A percentile compares a stretch with the other conserved stretches of the same genome.
Conservation (phyloP, 23 tunicate species). For the Halocynthia aurantium region DNA sequence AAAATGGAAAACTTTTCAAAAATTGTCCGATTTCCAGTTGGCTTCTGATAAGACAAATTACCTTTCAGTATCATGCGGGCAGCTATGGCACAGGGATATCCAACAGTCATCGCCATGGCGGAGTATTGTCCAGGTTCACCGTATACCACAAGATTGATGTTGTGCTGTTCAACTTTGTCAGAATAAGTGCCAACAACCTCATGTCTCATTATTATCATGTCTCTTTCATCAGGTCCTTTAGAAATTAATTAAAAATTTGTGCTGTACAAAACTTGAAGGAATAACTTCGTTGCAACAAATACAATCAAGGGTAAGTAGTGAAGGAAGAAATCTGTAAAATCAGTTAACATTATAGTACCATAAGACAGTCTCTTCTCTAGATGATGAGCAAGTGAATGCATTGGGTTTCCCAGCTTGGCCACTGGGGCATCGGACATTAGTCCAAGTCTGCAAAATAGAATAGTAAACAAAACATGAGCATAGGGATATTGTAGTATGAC, state of each 20-base stretch:
- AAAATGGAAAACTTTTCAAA: not conserved
- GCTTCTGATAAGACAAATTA: slow-evolving; percentile 18
- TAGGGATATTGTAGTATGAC: not conserved
- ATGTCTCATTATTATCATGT: slow-evolving; percentile 87
- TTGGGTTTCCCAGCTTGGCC: slow-evolving; percentile 22
- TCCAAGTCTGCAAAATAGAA: slow-evolving; percentile 40
- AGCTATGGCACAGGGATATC: slow-evolving; percentile 95
- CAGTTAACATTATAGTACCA: slow-evolving; percentile 21
- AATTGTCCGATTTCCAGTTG: not conserved
- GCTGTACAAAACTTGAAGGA: not conserved
- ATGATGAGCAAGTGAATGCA: slow-evolving; percentile 59
- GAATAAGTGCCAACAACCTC: slow-evolving; percentile 70
- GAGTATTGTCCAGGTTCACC: slow-evolving; percentile 71
- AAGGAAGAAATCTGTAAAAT: too few species aligned
- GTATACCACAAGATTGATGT: slow-evolving; percentile 78
- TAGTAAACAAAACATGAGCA: not conserved
- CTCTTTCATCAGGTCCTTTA: slow-evolving; percentile 67
- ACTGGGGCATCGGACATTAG: slow-evolving; percentile 46
- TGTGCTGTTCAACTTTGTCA: slow-evolving; percentile 36
- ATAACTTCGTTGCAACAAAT: too few species aligned
- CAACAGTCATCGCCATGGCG: slow-evolving; percentile 96
- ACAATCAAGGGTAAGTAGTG: too few species aligned
- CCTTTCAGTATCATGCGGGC: slow-evolving; percentile 81
- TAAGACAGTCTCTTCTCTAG: slow-evolving; percentile 44
- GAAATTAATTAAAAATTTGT: not conserved